Conservation (phyloP, 2,888 invertebrate genomes). For the Trachelus stipa region DNA sequence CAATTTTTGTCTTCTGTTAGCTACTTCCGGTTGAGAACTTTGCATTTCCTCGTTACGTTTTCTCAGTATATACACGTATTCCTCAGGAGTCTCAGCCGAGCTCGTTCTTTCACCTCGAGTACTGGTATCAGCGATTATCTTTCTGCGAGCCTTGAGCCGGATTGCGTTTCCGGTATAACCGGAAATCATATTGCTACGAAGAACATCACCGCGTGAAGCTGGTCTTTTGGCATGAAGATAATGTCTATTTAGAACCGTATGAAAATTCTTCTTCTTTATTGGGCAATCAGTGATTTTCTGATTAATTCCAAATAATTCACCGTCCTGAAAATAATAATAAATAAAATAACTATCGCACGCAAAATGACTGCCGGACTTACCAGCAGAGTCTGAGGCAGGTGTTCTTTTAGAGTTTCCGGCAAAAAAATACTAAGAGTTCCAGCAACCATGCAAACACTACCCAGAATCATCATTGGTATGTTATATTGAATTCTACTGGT, state of each 20-base stretch:
- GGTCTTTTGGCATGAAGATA: slow-evolving; percentile 68
- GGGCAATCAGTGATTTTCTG: slow-evolving; percentile 83
- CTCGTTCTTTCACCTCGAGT: neutral
- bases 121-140: slow-evolving; percentile 9
- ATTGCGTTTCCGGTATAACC: slow-evolving; percentile 66
- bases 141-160: slow-evolving; percentile 22
- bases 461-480: slow-evolving; percentile 81
- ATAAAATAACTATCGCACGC: neutral
- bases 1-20: neutral
- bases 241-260: slow-evolving; percentile 25
- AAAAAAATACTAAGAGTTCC: slow-evolving; percentile 79
- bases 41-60: slow-evolving; percentile 23
- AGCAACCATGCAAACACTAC: slow-evolving; percentile 77
- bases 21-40: neutral
- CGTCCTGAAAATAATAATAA: slow-evolving; percentile 69
- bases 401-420: slow-evolving; percentile 84
- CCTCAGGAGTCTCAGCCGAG: slow-evolving; percentile 8
- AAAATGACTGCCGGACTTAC: neutral
- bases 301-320: slow-evolving; percentile 82
- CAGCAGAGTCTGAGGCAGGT: slow-evolving; percentile 72
- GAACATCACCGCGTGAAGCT: slow-evolving; percentile 71
- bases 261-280: slow-evolving; percentile 68
- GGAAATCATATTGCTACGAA: slow-evolving; percentile 69
- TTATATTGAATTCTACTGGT: slow-evolving; percentile 76
- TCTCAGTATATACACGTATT: slow-evolving; percentile 15